phyloP scores from a whole-genome alignment of 2,888 invertebrate genomes.

The Volucella bombylans region DNA sequence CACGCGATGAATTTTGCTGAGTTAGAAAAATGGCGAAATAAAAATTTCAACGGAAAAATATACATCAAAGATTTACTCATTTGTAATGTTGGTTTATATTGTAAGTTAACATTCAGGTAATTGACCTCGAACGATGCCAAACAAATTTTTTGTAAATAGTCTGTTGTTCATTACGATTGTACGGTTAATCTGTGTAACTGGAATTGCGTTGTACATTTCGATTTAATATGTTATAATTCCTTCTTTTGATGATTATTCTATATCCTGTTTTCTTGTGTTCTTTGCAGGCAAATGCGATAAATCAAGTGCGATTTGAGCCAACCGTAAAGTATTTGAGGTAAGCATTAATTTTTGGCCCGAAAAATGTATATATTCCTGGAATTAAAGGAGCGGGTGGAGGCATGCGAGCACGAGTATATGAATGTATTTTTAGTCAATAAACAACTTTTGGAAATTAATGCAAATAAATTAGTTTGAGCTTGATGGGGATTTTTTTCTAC shows the following conservation, averaged over 20 bases:
- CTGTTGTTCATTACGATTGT: constrained; percentile 18
- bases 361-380: constrained; percentile 40
- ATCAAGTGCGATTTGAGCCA: constrained; percentile 65
- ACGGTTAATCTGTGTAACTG: constrained; percentile 1
- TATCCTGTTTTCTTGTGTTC: constrained; percentile 39
- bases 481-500: constrained; percentile 23
- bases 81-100: not conserved
- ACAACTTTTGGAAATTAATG: constrained; percentile 41
- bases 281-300: constrained; percentile 59
- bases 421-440: constrained; percentile 16
- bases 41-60: not conserved
- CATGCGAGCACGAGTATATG: not conserved
- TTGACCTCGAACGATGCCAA: constrained; percentile 27
- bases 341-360: constrained; percentile 59
- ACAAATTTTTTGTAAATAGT: constrained; percentile 27
- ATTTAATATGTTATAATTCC: constrained; percentile 11
- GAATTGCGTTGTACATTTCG: not conserved
- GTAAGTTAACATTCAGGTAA: not conserved
- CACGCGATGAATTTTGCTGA: constrained; percentile 46
- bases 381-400: not conserved
- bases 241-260: constrained; percentile 32
- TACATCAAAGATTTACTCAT: not conserved
- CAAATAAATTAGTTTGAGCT: constrained; percentile 60
- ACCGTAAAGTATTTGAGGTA: constrained; percentile 59
- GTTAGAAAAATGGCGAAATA: constrained; percentile 31